Conservation (phyloP, 2,888 invertebrate genomes). For the Parelbella ahira region DNA sequence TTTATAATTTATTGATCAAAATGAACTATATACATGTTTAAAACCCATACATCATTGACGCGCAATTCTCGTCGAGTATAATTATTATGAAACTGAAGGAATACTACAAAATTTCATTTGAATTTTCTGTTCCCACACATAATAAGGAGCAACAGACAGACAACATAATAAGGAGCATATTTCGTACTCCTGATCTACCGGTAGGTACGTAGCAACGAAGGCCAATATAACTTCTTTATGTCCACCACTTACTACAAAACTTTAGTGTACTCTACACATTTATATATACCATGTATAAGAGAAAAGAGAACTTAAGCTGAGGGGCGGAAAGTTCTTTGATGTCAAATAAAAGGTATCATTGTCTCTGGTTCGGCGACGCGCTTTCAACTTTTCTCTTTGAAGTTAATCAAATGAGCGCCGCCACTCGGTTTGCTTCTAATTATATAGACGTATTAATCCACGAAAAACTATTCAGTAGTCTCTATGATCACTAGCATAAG, state of each 20-base stretch:
- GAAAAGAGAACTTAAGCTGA: conserved; percentile 45
- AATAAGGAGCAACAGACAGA: too few species aligned
- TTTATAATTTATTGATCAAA: conserved; percentile 3
- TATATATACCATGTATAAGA: conserved; percentile 25
- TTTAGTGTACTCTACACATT: conserved; percentile 29
- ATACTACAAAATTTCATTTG: too few species aligned
- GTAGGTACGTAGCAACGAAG: too few species aligned
- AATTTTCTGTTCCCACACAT: too few species aligned
- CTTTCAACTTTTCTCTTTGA: conserved; percentile 67
- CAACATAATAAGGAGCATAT: too few species aligned
- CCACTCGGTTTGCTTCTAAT: conserved; percentile 54
- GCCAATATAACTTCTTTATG: conserved; percentile 12
- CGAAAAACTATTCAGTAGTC: conserved; percentile 2
- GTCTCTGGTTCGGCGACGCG: conserved; percentile 59
- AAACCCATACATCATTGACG: too few species aligned
- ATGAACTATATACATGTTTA: too few species aligned
- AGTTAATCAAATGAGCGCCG: conserved; percentile 64
- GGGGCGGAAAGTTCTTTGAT: conserved; percentile 58
- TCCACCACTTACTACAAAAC: conserved; percentile 39
- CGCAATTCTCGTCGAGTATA: too few species aligned
- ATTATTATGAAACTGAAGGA: too few species aligned
- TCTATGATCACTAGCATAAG: conserved; percentile 13
- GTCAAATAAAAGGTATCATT: conserved; percentile 68
- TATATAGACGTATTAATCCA: conserved; percentile 15
- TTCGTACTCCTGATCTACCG: too few species aligned